Percentiles rank a stretch among this genome's conserved stretches.
phyloP scores from a whole-genome alignment of 2,113 vertebrate species.

The Aspidoscelis tigris region DNA sequence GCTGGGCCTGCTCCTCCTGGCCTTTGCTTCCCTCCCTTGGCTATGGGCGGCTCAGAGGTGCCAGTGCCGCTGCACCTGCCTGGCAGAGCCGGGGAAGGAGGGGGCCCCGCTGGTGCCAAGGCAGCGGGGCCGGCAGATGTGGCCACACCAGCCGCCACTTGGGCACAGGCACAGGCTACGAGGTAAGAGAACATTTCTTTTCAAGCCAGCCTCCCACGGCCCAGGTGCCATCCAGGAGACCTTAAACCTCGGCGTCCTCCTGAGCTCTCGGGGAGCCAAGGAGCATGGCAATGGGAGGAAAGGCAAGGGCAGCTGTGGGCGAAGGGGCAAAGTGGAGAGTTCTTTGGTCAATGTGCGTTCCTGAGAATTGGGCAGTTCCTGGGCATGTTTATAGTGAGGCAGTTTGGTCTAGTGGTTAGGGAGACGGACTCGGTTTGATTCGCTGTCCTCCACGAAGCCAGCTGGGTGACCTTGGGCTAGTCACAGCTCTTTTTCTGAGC shows the following conservation, averaged over 20 bases:
- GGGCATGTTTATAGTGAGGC: too few species aligned
- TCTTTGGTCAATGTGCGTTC: too few species aligned
- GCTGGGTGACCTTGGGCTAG: too few species aligned
- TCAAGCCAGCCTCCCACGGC: background rate
- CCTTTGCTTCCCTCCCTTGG: slow-evolving; percentile 66
- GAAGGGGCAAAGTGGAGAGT: too few species aligned
- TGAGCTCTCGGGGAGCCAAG: background rate
- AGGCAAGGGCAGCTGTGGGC: background rate
- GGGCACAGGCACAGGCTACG: slow-evolving; percentile 62
- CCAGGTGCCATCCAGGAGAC: background rate
- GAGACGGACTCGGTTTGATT: too few species aligned
- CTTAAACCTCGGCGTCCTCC: too few species aligned
- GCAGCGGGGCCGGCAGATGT: slow-evolving; percentile 59
- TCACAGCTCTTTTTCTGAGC: too few species aligned
- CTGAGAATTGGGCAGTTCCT: background rate
- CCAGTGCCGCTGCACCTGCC: slow-evolving; percentile 69
- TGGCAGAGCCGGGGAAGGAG: slow-evolving; percentile 43
- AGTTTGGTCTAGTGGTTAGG: too few species aligned
- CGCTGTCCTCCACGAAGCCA: too few species aligned
- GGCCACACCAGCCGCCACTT: slow-evolving; percentile 31
- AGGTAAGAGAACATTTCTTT: slow-evolving; percentile 47
- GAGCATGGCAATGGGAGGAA: background rate
- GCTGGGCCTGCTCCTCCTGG: slow-evolving; percentile 70
- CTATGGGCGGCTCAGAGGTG: slow-evolving; percentile 66
- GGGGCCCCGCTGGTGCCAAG: slow-evolving; percentile 54